These are phyloP conservation scores for Myiagra hebetior DNA, from an alignment of 2,113 vertebrate species.

Conservation along the genomic window DNA sequence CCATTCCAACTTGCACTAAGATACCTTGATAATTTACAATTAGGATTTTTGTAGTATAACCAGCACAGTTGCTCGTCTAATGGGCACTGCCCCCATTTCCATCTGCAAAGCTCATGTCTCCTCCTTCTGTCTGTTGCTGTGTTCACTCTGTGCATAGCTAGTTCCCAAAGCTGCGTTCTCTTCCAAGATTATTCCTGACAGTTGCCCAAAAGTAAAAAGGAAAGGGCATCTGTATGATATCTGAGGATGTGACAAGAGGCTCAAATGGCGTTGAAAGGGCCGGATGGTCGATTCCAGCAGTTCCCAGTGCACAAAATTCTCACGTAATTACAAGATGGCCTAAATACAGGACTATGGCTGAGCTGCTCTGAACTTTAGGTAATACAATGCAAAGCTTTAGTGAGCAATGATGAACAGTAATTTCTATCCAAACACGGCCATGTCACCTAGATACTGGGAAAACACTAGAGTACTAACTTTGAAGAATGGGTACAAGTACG, in stretches of 20 bases:
- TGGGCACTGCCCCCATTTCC: background rate
- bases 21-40: background rate
- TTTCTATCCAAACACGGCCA: background rate
- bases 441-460: background rate
- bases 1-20: background rate
- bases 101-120: background rate
- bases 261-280: slow-evolving; percentile 27
- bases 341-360: slow-evolving; percentile 27
- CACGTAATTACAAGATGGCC: slow-evolving; percentile 39
- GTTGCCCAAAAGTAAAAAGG: slow-evolving; percentile 50
- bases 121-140: background rate
- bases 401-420: background rate
- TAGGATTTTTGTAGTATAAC: background rate
- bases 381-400: slow-evolving; percentile 17
- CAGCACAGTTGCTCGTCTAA: background rate
- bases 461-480: background rate
- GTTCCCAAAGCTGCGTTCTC: background rate
- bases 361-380: slow-evolving; percentile 27
- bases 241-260: slow-evolving; percentile 58
- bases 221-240: slow-evolving; percentile 46
- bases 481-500: background rate
- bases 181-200: slow-evolving; percentile 44
- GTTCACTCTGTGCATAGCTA: background rate
- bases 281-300: slow-evolving; percentile 13
- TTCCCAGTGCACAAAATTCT: slow-evolving; percentile 42